These are phyloP conservation scores for Leucoma salicis DNA, from an alignment of 2,888 invertebrate species.

Conservation along the genomic window DNA sequence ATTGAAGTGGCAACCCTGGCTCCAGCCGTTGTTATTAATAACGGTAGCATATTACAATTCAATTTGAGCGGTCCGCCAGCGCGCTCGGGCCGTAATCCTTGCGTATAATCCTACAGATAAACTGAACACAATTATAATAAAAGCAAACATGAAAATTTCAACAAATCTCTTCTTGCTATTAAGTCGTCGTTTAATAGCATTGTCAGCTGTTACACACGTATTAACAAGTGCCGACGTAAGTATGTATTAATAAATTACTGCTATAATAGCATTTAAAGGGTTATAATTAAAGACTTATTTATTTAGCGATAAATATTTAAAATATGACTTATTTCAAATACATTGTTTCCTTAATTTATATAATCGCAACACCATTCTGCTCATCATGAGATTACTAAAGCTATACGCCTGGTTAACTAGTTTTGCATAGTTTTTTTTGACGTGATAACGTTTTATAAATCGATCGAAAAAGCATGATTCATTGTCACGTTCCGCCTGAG, in stretches of 20 bases:
- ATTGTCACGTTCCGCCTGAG: too few relatives aligned
- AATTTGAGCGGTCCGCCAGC: slow-evolving; percentile 67
- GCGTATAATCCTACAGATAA: slow-evolving; percentile 63
- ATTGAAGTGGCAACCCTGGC: slow-evolving; percentile 47
- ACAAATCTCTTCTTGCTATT: slow-evolving; percentile 60
- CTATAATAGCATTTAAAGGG: not conserved
- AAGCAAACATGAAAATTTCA: slow-evolving; percentile 74
- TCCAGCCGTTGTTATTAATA: slow-evolving; percentile 67
- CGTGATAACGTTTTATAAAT: too few relatives aligned
- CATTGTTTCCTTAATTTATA: too few relatives aligned
- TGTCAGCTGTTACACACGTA: slow-evolving; percentile 55
- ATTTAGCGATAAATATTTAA: too few relatives aligned
- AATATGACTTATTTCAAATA: too few relatives aligned
- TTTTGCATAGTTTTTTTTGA: too few relatives aligned
- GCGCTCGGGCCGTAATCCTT: slow-evolving; percentile 58
- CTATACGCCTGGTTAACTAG: too few relatives aligned
- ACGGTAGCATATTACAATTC: slow-evolving; percentile 77
- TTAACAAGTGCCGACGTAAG: not conserved
- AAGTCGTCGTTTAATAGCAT: slow-evolving; percentile 58
- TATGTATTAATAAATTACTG: not conserved
- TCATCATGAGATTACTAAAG: too few relatives aligned
- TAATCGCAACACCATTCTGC: too few relatives aligned
- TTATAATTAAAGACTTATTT: not conserved
- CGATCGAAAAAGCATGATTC: too few relatives aligned
- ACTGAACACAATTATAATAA: slow-evolving; percentile 78